Evolutionary conservation across 1,140 invertebrate genomes (phyloP).

Genomic region (Pachyrhynchus sulphureomaculatus): DNA sequence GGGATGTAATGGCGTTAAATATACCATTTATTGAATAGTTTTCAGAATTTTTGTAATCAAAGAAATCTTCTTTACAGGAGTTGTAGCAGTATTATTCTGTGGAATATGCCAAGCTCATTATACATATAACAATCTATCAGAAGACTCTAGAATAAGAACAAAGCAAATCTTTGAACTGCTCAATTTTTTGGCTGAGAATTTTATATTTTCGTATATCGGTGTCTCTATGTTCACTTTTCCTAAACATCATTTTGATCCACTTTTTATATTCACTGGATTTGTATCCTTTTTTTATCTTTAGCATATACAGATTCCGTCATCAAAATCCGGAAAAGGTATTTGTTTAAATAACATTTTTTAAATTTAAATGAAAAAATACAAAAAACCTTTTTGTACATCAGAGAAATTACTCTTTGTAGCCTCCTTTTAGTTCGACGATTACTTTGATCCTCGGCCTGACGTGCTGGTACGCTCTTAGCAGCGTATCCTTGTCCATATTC

Average conservation of each 20-base stretch:
- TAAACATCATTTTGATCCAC: conserved; percentile 88
- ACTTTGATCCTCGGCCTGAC: no score
- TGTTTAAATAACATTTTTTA: no score
- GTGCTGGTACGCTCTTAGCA: no score
- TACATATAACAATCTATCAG: conserved; percentile 95
- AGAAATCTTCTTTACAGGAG: conserved; percentile 61
- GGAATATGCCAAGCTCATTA: conserved; percentile 99
- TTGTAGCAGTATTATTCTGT: conserved; percentile 96
- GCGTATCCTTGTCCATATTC: no score
- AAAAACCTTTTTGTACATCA: no score
- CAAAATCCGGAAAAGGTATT: background rate
- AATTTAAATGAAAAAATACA: no score
- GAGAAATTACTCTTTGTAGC: no score
- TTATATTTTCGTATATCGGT: conserved; percentile 98
- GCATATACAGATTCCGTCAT: background rate
- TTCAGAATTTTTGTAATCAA: no score
- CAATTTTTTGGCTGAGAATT: conserved; percentile 97
- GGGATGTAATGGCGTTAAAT: no score
- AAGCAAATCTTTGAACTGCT: conserved; percentile 94
- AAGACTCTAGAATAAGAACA: conserved; percentile 83
- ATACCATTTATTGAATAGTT: no score
- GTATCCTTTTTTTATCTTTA: conserved; percentile 69
- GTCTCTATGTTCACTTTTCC: conserved; percentile 98
- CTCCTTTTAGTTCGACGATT: no score
- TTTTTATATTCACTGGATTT: conserved; percentile 91